Evolutionary conservation across 2,888 invertebrate genomes (phyloP).

Genomic region (Rhingia rostrata): DNA sequence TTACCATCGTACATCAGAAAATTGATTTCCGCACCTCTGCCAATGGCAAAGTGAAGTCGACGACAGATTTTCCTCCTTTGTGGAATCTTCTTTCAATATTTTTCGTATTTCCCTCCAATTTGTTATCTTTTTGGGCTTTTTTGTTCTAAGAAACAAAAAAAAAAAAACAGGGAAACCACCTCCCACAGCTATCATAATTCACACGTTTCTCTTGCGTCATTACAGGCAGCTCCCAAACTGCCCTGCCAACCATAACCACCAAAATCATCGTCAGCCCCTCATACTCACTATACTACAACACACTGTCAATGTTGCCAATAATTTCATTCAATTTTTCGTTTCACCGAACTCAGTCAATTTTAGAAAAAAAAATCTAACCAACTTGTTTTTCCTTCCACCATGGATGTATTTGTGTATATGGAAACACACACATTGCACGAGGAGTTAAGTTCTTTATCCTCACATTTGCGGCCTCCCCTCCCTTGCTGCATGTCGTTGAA

Average conservation of each 20-base stretch:
- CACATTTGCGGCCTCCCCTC: slow-evolving; percentile 21
- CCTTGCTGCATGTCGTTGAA: no score
- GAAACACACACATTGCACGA: slow-evolving; percentile 29
- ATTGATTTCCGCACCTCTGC: slow-evolving; percentile 47
- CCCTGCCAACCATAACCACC: slow-evolving; percentile 13
- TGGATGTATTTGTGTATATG: slow-evolving; percentile 61
- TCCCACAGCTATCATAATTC: slow-evolving; percentile 50
- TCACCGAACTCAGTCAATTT: slow-evolving; percentile 73
- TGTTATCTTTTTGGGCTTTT: slow-evolving; percentile 4
- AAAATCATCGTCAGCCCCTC: slow-evolving; percentile 37
- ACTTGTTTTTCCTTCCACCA: slow-evolving; percentile 67
- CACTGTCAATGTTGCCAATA: slow-evolving; percentile 74
- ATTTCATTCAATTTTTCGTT: slow-evolving; percentile 74
- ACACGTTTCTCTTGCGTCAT: slow-evolving; percentile 39
- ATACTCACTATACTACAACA: slow-evolving; percentile 9
- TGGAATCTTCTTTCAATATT: slow-evolving; percentile 64
- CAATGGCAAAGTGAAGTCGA: slow-evolving; percentile 13
- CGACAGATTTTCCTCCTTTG: slow-evolving; percentile 18
- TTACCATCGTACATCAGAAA: slow-evolving; percentile 28
- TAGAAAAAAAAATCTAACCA: slow-evolving; percentile 14
- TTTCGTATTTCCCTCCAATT: slow-evolving; percentile 39
- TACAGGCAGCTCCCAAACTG: slow-evolving; percentile 23
- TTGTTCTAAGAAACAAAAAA: slow-evolving; percentile 26
- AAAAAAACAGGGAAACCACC: not conserved
- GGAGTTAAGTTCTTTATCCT: slow-evolving; percentile 65